A percentile compares a stretch with the other conserved stretches of the same genome.
These are phyloP conservation scores for Notolepis coatsorum DNA, from an alignment of 2,797 vertebrate genomes.

Conservation along the genomic window DNA sequence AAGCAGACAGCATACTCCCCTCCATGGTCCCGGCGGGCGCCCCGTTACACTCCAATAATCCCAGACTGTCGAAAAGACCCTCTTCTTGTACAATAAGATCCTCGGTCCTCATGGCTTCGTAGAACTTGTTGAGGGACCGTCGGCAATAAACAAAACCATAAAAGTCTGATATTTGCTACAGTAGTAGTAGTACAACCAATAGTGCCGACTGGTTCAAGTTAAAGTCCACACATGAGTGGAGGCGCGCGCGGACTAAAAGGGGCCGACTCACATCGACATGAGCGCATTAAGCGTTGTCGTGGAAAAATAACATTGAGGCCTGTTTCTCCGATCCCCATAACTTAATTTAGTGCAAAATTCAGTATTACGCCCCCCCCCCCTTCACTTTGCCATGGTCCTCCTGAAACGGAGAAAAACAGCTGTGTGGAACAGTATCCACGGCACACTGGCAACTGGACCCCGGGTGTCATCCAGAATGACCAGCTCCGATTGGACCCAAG, in stretches of 20 bases:
- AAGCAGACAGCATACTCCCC: slow-evolving; percentile 12
- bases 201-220: slow-evolving; percentile 29
- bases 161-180: slow-evolving; percentile 26
- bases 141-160: slow-evolving; percentile 35
- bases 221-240: too few relatives aligned
- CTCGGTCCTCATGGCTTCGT: slow-evolving; percentile 56
- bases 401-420: slow-evolving; percentile 66
- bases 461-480: slow-evolving; percentile 19
- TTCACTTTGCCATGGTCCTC: slow-evolving; percentile 38
- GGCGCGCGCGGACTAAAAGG: too few relatives aligned
- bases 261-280: slow-evolving; percentile 34
- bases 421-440: slow-evolving; percentile 69
- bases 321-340: not conserved
- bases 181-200: slow-evolving; percentile 17
- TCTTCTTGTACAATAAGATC: slow-evolving; percentile 13
- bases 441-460: slow-evolving; percentile 42
- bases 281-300: slow-evolving; percentile 10
- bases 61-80: slow-evolving; percentile 5
- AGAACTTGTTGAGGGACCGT: slow-evolving; percentile 36
- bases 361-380: slow-evolving; percentile 1
- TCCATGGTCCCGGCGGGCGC: slow-evolving; percentile 22
- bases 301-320: not conserved
- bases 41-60: slow-evolving; percentile 18
- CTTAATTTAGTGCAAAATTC: slow-evolving; percentile 10
- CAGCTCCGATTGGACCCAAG: slow-evolving; percentile 58